Evolutionary conservation across 2,113 vertebrate species (phyloP).

Genomic region (Serilophus lunatus): DNA sequence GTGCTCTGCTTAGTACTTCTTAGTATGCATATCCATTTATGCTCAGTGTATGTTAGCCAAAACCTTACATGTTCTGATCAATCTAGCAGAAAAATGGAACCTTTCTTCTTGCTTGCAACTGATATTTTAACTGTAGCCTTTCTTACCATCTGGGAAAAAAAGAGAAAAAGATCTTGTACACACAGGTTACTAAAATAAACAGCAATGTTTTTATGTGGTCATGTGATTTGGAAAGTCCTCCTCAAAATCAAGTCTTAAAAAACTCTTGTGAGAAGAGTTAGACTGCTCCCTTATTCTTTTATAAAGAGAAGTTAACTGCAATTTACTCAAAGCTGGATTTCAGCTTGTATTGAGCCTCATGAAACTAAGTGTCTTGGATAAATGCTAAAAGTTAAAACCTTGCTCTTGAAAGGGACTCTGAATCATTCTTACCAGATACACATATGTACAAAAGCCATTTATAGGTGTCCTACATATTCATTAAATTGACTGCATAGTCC

Average conservation of each 20-base stretch:
- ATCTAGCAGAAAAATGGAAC: neutral
- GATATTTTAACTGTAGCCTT: neutral
- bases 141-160: neutral
- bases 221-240: neutral
- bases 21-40: neutral
- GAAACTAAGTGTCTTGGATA: neutral
- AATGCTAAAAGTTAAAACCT: conserved; percentile 7
- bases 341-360: neutral
- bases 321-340: neutral
- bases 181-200: neutral
- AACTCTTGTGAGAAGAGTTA: neutral
- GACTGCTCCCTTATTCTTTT: neutral
- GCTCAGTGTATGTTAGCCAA: neutral
- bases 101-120: neutral
- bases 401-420: neutral
- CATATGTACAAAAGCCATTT: neutral
- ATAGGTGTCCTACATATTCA: neutral
- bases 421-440: neutral
- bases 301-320: neutral
- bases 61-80: neutral
- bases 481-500: neutral
- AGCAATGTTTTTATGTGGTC: neutral
- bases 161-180: neutral
- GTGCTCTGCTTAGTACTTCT: neutral
- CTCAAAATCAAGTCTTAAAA: neutral